Evolutionary conservation across 2,113 vertebrate species (phyloP).

Genomic region (Brevimyrus niger): DNA sequence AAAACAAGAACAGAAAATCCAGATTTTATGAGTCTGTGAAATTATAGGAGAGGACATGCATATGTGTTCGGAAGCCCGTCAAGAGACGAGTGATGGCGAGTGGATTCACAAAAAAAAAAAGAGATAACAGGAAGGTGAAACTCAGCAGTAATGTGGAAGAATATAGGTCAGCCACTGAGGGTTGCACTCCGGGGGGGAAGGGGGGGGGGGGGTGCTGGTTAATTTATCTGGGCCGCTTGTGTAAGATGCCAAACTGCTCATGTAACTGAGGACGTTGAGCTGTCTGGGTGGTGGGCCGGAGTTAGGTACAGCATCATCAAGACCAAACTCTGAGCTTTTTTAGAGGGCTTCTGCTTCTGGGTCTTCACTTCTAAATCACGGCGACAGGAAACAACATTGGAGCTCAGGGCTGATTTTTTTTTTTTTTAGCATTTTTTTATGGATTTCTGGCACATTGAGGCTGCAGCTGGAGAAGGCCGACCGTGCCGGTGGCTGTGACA

Average conservation of each 20-base stretch:
- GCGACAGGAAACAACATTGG: not conserved
- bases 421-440: not conserved
- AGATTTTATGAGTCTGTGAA: not conserved
- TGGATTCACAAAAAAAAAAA: not conserved
- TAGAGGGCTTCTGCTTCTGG: not conserved
- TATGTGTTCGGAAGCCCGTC: not conserved
- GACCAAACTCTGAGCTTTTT: not conserved
- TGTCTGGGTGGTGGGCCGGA: not conserved
- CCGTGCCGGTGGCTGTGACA: not conserved
- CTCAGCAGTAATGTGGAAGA: not conserved
- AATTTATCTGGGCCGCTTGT: not conserved
- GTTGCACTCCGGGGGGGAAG: not conserved
- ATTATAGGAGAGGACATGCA: not conserved
- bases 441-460: not conserved
- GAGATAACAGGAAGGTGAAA: not conserved
- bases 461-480: not conserved
- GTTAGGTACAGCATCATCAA: not conserved
- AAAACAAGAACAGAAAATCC: not conserved
- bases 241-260: constrained; percentile 1
- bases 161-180: constrained; percentile 10
- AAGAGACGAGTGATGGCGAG: not conserved
- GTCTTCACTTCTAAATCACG: not conserved
- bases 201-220: not conserved
- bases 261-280: not conserved
- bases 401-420: not conserved